phyloP scores from a whole-genome alignment of 2,888 invertebrate species.

The Acrocyrtus sp. region DNA sequence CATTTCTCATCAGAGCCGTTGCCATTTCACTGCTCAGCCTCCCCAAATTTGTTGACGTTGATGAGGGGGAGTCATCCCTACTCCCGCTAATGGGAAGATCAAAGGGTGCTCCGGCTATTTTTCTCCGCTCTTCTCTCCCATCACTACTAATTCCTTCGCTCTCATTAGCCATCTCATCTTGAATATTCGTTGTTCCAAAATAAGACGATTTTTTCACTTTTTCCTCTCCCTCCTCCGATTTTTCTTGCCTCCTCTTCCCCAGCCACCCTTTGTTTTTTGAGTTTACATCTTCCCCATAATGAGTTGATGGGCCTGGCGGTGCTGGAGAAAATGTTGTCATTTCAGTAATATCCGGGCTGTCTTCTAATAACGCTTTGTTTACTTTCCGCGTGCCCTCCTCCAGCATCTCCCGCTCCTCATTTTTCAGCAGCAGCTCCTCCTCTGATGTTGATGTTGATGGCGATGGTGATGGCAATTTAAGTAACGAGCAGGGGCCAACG shows the following conservation, averaged over 20 bases:
- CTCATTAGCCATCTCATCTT: constrained; percentile 39
- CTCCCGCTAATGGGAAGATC: constrained; percentile 7
- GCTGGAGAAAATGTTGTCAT: not conserved
- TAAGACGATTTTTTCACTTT: constrained; percentile 35
- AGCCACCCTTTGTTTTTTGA: too few relatives aligned
- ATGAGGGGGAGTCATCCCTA: not conserved
- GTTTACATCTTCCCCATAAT: not conserved
- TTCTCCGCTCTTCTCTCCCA: constrained; percentile 12
- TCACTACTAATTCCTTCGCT: constrained; percentile 1
- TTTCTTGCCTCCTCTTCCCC: too few relatives aligned
- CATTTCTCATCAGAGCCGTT: not conserved
- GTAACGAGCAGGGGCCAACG: constrained; percentile 28
- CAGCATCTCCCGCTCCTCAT: too few relatives aligned
- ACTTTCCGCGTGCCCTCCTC: too few relatives aligned
- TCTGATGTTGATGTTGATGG: not conserved
- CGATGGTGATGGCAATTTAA: constrained; percentile 4
- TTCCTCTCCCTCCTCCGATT: too few relatives aligned
- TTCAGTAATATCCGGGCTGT: constrained; percentile 15
- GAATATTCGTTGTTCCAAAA: constrained; percentile 17
- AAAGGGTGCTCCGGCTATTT: constrained; percentile 28
- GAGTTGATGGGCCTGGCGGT: constrained; percentile 15
- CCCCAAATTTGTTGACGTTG: constrained; percentile 16
- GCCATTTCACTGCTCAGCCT: not conserved
- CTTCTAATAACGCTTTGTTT: constrained; percentile 19
- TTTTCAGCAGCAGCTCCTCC: not conserved